Conservation (phyloP, 2,113 vertebrate genomes). For the Etheostoma spectabile region DNA sequence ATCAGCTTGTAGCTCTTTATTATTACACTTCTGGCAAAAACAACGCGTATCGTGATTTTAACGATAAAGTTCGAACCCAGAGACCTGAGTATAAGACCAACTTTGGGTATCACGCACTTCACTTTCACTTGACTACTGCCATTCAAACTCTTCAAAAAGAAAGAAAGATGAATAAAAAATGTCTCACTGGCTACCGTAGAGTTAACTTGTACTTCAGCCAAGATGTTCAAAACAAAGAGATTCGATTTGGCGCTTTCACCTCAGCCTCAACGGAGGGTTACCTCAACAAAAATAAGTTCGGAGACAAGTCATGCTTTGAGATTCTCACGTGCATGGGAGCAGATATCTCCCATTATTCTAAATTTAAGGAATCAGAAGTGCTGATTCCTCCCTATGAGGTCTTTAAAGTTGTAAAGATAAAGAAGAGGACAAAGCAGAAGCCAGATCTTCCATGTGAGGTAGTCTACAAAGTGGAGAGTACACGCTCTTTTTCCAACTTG, state of each 20-base stretch:
- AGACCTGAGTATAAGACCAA: neutral
- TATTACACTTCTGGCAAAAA: neutral
- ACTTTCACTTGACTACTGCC: neutral
- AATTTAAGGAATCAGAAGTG: neutral
- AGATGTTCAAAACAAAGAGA: neutral
- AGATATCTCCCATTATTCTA: neutral
- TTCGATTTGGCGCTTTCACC: neutral
- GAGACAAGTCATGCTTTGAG: neutral
- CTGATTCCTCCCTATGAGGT: slow-evolving; percentile 13
- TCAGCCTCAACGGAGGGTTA: neutral
- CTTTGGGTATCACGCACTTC: neutral
- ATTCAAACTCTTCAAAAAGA: neutral
- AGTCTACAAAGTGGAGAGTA: neutral
- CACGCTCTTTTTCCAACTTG: accelerated
- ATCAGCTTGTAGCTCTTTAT: neutral
- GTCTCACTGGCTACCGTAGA: neutral
- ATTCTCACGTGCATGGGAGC: neutral
- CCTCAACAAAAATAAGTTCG: accelerated
- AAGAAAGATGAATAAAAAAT: neutral
- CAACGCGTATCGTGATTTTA: neutral
- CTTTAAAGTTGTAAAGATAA: neutral
- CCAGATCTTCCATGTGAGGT: neutral
- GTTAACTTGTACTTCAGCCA: accelerated
- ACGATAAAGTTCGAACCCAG: neutral
- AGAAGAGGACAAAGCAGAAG: no score